A percentile compares a stretch with the other conserved stretches of the same genome.
phyloP scores from a whole-genome alignment of 2,797 vertebrate genomes.

The Merluccius polli region DNA sequence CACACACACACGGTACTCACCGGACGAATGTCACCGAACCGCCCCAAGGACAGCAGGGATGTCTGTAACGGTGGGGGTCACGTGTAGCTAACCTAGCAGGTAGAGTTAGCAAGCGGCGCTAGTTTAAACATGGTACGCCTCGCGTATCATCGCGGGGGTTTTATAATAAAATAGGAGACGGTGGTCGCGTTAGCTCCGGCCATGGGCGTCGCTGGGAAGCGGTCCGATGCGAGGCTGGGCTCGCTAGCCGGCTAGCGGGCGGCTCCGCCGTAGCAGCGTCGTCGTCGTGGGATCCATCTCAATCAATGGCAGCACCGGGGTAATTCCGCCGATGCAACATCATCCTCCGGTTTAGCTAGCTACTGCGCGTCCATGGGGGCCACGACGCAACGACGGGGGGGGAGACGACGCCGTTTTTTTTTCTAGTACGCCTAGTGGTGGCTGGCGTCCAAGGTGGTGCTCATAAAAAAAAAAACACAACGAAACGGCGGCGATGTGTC shows the following conservation, averaged over 20 bases:
- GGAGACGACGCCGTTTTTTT: constrained; percentile 2
- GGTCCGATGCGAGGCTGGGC: constrained; percentile 39
- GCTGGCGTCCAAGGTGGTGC: not conserved
- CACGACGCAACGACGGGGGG: not conserved
- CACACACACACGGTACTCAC: constrained; percentile 55
- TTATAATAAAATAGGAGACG: not conserved
- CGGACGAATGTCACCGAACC: constrained; percentile 55
- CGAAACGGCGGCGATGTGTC: not conserved
- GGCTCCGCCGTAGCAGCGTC: constrained; percentile 36
- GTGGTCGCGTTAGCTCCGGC: not conserved
- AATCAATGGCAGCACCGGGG: constrained; percentile 57
- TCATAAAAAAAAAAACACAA: not conserved
- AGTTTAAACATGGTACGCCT: constrained; percentile 49
- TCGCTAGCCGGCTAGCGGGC: constrained; percentile 56
- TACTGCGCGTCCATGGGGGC: not conserved
- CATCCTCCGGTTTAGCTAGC: not conserved
- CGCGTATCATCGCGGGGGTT: not conserved
- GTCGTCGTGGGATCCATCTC: constrained; percentile 65
- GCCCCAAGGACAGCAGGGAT: constrained; percentile 52
- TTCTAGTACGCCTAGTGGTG: not conserved
- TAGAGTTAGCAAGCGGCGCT: constrained; percentile 49
- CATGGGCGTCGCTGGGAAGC: not conserved
- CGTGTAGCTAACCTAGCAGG: constrained; percentile 54
- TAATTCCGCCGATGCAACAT: constrained; percentile 52
- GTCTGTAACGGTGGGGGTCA: constrained; percentile 42